Conservation (phyloP, 1,140 invertebrate species). For the Drosophila funebris region DNA sequence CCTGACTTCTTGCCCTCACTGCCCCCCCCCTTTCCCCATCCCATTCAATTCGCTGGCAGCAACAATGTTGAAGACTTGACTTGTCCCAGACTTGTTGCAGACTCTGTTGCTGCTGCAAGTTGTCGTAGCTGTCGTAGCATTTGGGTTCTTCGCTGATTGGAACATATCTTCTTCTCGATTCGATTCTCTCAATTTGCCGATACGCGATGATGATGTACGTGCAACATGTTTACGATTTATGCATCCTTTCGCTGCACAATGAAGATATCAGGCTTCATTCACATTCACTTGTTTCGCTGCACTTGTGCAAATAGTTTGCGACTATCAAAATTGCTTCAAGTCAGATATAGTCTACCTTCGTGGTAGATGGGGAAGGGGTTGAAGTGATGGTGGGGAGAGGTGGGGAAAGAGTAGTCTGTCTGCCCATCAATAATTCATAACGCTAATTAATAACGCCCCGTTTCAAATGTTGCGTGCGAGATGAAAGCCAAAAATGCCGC, state of each 20-base stretch:
- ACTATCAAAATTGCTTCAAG: constrained; percentile 28
- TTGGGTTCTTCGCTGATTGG: constrained; percentile 76
- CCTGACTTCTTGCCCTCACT: constrained; percentile 23
- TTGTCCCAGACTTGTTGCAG: neutral
- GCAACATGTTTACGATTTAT: constrained; percentile 57
- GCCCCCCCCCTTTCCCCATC: constrained; percentile 7
- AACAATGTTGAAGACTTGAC: too few species aligned
- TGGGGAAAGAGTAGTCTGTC: neutral
- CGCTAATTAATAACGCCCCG: constrained; percentile 81
- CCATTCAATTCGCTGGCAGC: too few species aligned
- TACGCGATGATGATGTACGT: constrained; percentile 50
- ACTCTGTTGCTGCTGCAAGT: constrained; percentile 24
- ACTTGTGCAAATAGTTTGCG: constrained; percentile 38
- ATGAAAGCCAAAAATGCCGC: constrained; percentile 68
- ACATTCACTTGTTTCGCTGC: neutral
- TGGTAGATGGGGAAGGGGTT: neutral
- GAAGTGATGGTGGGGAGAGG: neutral
- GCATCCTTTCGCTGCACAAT: constrained; percentile 60
- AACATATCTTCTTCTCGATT: constrained; percentile 67
- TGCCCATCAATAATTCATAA: constrained; percentile 80
- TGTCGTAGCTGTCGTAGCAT: constrained; percentile 55
- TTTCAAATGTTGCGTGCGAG: constrained; percentile 68
- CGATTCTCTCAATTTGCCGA: neutral
- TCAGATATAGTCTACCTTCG: neutral
- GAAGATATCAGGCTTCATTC: constrained; percentile 60